Evolutionary conservation across 2,113 vertebrate genomes (phyloP).

Genomic region (Grantiella picta): DNA sequence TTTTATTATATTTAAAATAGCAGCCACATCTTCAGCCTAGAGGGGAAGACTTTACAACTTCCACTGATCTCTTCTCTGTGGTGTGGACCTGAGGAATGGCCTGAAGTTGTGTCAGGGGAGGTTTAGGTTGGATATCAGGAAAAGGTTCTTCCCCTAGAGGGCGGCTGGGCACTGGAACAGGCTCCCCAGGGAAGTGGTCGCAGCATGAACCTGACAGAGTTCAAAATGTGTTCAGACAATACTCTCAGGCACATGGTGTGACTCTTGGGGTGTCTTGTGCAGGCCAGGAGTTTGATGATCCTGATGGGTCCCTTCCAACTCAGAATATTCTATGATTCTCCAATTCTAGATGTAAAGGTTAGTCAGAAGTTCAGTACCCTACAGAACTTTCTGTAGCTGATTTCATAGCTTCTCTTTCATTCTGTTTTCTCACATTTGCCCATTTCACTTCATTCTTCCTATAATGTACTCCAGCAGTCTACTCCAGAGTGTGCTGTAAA

Average conservation of each 20-base stretch:
- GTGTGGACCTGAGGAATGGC: accelerated
- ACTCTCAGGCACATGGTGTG: accelerated
- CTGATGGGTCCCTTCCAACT: not conserved
- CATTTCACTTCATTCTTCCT: not conserved
- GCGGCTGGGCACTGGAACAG: not conserved
- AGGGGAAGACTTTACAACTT: not conserved
- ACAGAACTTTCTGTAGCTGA: not conserved
- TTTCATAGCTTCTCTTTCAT: not conserved
- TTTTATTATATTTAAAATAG: not conserved
- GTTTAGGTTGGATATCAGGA: not conserved
- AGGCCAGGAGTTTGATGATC: accelerated
- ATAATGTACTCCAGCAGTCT: not conserved
- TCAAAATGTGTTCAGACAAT: accelerated
- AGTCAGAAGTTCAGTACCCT: not conserved
- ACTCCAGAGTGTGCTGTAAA: not conserved
- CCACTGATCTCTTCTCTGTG: not conserved
- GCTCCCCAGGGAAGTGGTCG: not conserved
- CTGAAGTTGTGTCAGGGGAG: not conserved
- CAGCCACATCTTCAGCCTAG: not conserved
- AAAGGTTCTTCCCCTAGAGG: accelerated
- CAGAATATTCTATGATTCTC: not conserved
- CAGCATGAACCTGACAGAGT: not conserved
- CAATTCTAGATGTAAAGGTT: not conserved
- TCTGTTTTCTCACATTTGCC: not conserved
- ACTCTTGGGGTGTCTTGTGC: not conserved